These are phyloP conservation scores for Stomatorhinus walkeri DNA, from an alignment of 2,797 vertebrate species.

Conservation along the genomic window DNA sequence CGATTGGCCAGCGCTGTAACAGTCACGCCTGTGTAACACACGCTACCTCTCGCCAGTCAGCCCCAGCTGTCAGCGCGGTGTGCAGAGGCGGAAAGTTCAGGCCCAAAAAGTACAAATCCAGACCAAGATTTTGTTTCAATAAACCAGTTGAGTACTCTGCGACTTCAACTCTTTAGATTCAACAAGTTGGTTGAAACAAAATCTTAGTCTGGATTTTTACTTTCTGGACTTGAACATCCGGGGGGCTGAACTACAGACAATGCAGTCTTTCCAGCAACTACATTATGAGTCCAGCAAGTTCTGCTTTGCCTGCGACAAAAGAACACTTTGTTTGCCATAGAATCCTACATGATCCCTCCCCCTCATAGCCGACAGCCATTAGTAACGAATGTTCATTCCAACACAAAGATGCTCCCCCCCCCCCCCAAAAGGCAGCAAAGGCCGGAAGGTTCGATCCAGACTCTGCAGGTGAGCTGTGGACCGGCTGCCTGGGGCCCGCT, in stretches of 20 bases:
- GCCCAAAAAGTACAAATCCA: background rate
- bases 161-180: background rate
- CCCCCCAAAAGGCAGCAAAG: background rate
- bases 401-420: background rate
- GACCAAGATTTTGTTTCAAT: background rate
- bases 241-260: background rate
- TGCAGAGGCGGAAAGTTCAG: background rate
- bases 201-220: background rate
- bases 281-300: conserved; percentile 4
- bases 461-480: background rate
- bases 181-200: background rate
- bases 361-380: background rate
- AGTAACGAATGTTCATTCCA: background rate
- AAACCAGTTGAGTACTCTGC: background rate
- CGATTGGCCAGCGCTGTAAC: background rate
- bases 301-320: background rate
- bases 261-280: background rate
- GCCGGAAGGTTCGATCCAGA: background rate
- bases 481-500: background rate
- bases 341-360: background rate
- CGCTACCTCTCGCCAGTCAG: background rate
- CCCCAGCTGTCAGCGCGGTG: background rate
- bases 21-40: background rate
- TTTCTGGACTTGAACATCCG: background rate
- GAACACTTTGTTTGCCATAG: background rate